Evolutionary conservation across 2,888 invertebrate genomes (phyloP), one percentile per base, ranked within the genome.

Genomic region (Drosophila parthenogenetica): DNA sequence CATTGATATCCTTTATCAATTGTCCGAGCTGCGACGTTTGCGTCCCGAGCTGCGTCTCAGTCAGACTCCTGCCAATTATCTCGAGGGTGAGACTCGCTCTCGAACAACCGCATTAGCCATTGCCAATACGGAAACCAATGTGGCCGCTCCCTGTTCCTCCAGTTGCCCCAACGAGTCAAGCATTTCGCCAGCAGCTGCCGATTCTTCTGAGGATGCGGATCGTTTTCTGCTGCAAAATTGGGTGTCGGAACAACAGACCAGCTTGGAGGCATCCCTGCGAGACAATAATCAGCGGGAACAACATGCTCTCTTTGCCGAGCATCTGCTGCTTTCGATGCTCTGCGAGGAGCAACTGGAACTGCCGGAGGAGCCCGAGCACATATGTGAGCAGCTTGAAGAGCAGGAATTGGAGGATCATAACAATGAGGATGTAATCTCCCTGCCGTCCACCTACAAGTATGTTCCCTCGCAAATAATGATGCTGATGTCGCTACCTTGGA

Each of bases 271-370:
- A 2, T 11, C 50, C 1, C 32, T 65, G 14, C 17, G 25, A 0
- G 22, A 49, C 7, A 32, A 11, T 5, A 19, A 5, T 0, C 50
- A 25, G 2, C 51, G 70, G 1, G 37, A 62, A 11, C 48, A 50
- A 0, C 83, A 71, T 17, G 67, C 51, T 0, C 50, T 61, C 25
- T 84, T 84, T 14, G 49, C 68, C 4, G 84, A 84, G 43, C 87
- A 84, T 7, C 53, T 84, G 5, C 39, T 84, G 5, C 62, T 86
- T 13, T 84, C 83, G 25, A 79, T 84, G 88, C 22, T 84, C 17
- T 73, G 89, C 37, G 51, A 48, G 22, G 70, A 69, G 40, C 67
- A 82, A 7, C 57, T 77, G 43, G 50, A 63, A 32, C 37, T 39
- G 29, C 14, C 35, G 3, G 22, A 42, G 4, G 19, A 55, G 8